Evolutionary conservation across 2,888 invertebrate species (phyloP), one percentile per base, ranked within the genome.

Genomic region (Petrolisthes manimaculis): DNA sequence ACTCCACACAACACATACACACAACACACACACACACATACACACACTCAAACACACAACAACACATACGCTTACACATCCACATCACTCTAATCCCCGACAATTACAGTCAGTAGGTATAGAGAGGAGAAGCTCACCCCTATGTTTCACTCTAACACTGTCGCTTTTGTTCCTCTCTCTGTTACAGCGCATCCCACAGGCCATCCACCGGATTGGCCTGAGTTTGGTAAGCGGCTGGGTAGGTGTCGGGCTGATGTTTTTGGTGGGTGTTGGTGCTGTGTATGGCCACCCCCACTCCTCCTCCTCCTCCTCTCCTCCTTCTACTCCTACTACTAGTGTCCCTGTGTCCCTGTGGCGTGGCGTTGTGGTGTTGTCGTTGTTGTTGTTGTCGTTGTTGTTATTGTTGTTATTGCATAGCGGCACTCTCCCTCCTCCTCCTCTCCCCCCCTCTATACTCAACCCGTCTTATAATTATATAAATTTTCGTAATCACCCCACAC

Each of bases 221-320:
- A 91, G 91, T 88, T 89, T 91, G 91, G 91, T 91, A 89, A 91
- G 91, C 89, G 89, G 89, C 88, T 90, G 90, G 90, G 90, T 90
- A 90, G 90, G 90, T 90, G 14, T 85, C 82, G 85, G 78, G 75
- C 74, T 56, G 61, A 81, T 86, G 82, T 88, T 79, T 80, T 84
- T 56, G 24, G 54, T 55, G 84, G 81, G 81, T 80, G 81, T 84
- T 75, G 56, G 61, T 88, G 88, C 69, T 69, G 81, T 61, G 67
- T 37, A 21, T 82, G 82, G 80, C 80, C 54, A 53, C 54, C 37
- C 54, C 77, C 56, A 5, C 24, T 14, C 18, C 51, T 51, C 54
- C 12, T 51, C 61, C 75, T 61, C 12, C 53, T n/a, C 77, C 85
- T 14, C 51, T 61, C 12, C 53, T n/a, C 77, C 85, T 14, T 18